Conservation (phyloP, 2,888 invertebrate genomes). For the Caenorhabditis japonica region DNA sequence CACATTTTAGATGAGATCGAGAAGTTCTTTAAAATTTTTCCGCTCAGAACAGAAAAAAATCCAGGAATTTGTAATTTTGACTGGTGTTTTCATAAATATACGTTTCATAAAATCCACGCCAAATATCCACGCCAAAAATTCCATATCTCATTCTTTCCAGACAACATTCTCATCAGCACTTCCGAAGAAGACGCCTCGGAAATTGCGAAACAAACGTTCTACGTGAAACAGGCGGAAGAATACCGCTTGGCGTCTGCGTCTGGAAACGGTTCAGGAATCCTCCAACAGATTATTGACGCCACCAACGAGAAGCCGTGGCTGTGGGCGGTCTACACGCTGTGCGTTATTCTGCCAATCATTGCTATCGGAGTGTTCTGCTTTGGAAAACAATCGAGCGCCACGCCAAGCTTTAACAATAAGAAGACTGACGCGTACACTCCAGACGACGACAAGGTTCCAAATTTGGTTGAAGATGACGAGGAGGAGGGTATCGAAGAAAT, state of each 20-base stretch:
- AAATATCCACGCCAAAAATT: no score
- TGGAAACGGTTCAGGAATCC: slow-evolving; percentile 56
- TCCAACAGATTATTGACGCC: slow-evolving; percentile 65
- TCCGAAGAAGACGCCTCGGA: slow-evolving; percentile 84
- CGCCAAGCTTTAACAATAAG: slow-evolving; percentile 79
- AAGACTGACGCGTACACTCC: slow-evolving; percentile 84
- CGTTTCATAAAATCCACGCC: no score
- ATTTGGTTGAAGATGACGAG: slow-evolving; percentile 65
- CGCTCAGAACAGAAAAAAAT: no score
- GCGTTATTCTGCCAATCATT: slow-evolving; percentile 86
- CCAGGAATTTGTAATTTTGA: no score
- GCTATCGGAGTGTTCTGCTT: slow-evolving; percentile 88
- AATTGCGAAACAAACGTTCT: slow-evolving; percentile 89
- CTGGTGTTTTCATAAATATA: no score
- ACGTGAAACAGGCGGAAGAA: slow-evolving; percentile 82
- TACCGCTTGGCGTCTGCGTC: slow-evolving; percentile 52
- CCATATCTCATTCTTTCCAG: slow-evolving; percentile 33
- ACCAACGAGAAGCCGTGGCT: slow-evolving; percentile 86
- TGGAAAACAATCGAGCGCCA: slow-evolving; percentile 72
- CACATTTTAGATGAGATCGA: no score
- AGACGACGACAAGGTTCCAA: slow-evolving; percentile 80
- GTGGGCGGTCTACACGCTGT: slow-evolving; percentile 88
- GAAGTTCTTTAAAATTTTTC: no score
- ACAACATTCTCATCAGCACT: slow-evolving; percentile 90
- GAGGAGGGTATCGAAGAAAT: no score